phyloP scores from a whole-genome alignment of 1,140 invertebrate genomes.

The Sogatella furcifera region DNA sequence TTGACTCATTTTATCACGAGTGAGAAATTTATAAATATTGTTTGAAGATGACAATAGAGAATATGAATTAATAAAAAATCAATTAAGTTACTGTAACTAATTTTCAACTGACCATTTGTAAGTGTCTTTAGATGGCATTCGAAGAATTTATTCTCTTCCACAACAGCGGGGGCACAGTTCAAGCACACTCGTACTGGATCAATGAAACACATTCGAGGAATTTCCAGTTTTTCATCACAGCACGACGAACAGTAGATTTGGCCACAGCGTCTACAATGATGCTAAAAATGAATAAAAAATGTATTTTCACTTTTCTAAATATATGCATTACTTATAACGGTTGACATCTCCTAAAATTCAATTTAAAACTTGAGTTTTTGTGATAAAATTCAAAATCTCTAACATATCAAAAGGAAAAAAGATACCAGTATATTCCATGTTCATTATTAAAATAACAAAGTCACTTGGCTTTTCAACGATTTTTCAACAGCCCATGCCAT shows the following conservation, averaged over 20 bases:
- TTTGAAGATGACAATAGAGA: no score
- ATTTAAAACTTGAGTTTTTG: no score
- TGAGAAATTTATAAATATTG: no score
- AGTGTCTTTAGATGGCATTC: slow-evolving; percentile 39
- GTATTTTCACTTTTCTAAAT: not conserved
- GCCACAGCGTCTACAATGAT: slow-evolving; percentile 47
- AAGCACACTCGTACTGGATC: slow-evolving; percentile 42
- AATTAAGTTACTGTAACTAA: not conserved
- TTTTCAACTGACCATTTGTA: slow-evolving; percentile 30
- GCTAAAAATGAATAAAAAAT: slow-evolving; percentile 28
- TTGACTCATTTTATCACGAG: not conserved
- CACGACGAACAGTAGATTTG: slow-evolving; percentile 39
- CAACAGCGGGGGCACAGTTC: slow-evolving; percentile 33
- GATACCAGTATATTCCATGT: no score
- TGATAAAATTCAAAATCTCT: no score
- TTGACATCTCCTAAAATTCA: no score
- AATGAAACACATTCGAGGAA: slow-evolving; percentile 43
- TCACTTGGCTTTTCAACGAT: no score
- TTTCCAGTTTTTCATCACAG: slow-evolving; percentile 32
- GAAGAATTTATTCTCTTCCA: slow-evolving; percentile 41
- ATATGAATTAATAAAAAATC: not conserved
- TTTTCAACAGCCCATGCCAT: not conserved
- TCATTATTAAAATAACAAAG: no score
- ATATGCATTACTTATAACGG: no score
- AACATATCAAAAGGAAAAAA: no score